Evolutionary conservation across 2,113 vertebrate genomes (phyloP).

Genomic region (Falcunculus frontatus): DNA sequence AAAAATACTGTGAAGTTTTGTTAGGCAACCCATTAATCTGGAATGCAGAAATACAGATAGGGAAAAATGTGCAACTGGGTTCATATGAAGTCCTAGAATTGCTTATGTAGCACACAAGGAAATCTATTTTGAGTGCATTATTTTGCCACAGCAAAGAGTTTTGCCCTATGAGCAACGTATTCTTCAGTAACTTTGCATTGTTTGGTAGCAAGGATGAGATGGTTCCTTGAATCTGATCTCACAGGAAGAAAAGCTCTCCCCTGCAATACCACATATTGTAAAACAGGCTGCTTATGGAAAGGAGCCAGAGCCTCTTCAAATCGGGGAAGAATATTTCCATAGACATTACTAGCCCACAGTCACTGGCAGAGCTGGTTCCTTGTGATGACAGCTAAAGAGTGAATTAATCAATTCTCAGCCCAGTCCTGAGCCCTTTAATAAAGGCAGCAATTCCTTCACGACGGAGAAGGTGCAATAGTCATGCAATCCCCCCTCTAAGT

Average conservation of each 20-base stretch:
- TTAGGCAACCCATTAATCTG: conserved; percentile 45
- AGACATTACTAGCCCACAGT: neutral
- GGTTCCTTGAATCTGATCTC: neutral
- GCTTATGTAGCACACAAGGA: neutral
- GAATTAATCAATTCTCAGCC: neutral
- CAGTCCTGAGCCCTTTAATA: neutral
- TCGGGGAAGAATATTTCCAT: neutral
- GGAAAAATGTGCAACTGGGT: conserved; percentile 32
- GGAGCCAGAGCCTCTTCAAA: neutral
- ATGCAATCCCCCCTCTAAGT: neutral
- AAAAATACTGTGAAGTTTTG: conserved; percentile 55
- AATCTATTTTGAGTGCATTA: conserved; percentile 10
- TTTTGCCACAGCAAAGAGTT: neutral
- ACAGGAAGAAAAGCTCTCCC: neutral
- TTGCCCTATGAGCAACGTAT: neutral
- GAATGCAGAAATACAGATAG: conserved; percentile 26
- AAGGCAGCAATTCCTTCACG: neutral
- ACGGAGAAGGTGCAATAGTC: neutral
- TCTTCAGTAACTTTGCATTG: neutral
- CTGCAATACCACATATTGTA: neutral
- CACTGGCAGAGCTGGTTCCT: neutral
- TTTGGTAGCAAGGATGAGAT: neutral
- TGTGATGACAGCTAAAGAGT: neutral
- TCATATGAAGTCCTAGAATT: neutral
- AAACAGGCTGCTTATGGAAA: neutral